Evolutionary conservation across 2,888 invertebrate genomes (phyloP).

Genomic region (Germaria angustata): DNA sequence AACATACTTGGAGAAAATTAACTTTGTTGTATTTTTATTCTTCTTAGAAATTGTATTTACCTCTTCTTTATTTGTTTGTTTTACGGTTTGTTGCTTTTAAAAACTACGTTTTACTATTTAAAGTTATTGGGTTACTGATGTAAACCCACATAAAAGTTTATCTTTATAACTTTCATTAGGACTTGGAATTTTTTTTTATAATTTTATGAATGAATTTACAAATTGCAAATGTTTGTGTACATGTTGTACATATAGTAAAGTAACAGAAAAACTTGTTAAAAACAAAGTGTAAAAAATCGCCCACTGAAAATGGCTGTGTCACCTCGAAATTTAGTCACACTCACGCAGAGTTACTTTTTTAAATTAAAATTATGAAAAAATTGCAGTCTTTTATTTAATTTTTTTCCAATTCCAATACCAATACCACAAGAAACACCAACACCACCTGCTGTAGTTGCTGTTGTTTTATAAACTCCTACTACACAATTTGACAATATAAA

Average conservation of each 20-base stretch:
- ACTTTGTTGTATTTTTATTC: background rate
- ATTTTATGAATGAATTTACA: slow-evolving; percentile 43
- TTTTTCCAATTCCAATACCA: slow-evolving; percentile 34
- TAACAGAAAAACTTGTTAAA: background rate
- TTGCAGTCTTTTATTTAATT: slow-evolving; percentile 32
- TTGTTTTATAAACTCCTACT: slow-evolving; percentile 36
- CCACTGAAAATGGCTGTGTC: slow-evolving; percentile 31
- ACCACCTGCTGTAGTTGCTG: slow-evolving; percentile 17
- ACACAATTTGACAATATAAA: background rate
- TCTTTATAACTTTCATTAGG: background rate
- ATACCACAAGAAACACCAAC: slow-evolving; percentile 10
- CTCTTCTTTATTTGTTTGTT: background rate
- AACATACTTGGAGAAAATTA: slow-evolving; percentile 4
- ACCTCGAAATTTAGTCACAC: slow-evolving; percentile 53
- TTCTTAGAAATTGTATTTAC: background rate
- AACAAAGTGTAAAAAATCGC: slow-evolving; percentile 36
- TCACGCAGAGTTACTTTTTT: slow-evolving; percentile 31
- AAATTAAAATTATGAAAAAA: slow-evolving; percentile 14
- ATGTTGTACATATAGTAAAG: slow-evolving; percentile 54
- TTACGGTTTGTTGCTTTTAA: background rate
- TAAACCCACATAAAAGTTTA: slow-evolving; percentile 29
- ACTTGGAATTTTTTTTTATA: background rate
- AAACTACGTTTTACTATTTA: background rate
- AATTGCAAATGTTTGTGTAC: background rate
- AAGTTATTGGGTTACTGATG: slow-evolving; percentile 4